Percentiles rank a stretch among this genome's conserved stretches.
Conservation (phyloP, 30 jellyfish, hydroid and myxozoan genomes). For the Chrysaora quinquecirrha region DNA sequence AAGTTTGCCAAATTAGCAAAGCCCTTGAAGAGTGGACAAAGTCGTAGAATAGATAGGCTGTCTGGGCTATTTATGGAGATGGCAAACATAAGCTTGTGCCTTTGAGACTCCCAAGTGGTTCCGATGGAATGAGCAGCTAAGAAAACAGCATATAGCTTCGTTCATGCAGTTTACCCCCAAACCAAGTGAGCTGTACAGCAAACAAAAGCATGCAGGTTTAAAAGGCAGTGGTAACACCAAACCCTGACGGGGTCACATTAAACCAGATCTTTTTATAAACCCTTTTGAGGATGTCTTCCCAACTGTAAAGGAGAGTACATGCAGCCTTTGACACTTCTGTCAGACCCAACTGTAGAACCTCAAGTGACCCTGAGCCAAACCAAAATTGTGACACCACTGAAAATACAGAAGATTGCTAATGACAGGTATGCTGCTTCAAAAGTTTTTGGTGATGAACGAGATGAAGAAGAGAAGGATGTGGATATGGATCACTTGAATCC, state of each 20-base stretch:
- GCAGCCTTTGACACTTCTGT: too few relatives aligned
- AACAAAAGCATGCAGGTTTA: constrained; percentile 46
- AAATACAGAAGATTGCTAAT: constrained; percentile 35
- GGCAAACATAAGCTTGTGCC: too few relatives aligned
- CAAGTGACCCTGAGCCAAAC: constrained; percentile 40
- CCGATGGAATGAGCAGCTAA: too few relatives aligned
- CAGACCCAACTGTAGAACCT: constrained; percentile 48
- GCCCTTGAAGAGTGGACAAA: constrained; percentile 46
- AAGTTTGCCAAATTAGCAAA: constrained; percentile 38
- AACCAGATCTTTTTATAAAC: constrained; percentile 34
- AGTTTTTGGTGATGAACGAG: constrained; percentile 41
- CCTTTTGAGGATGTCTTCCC: constrained; percentile 45
- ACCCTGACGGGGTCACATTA: constrained; percentile 43
- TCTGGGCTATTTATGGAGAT: too few relatives aligned
- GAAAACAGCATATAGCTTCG: too few relatives aligned
- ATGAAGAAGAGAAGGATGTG: constrained; percentile 42
- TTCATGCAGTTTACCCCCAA: too few relatives aligned
- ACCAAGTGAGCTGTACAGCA: constrained; percentile 34
- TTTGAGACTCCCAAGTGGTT: too few relatives aligned
- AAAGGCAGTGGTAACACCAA: constrained; percentile 53
- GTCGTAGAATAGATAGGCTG: constrained; percentile 34
- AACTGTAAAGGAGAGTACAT: too few relatives aligned
- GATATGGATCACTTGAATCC: constrained; percentile 46
- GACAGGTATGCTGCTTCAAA: constrained; percentile 40
- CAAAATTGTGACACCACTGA: constrained; percentile 42